A percentile compares a stretch with the other conserved stretches of the same genome.
Evolutionary conservation across 2,888 invertebrate genomes (phyloP).

Genomic region (Helobdella robusta): DNA sequence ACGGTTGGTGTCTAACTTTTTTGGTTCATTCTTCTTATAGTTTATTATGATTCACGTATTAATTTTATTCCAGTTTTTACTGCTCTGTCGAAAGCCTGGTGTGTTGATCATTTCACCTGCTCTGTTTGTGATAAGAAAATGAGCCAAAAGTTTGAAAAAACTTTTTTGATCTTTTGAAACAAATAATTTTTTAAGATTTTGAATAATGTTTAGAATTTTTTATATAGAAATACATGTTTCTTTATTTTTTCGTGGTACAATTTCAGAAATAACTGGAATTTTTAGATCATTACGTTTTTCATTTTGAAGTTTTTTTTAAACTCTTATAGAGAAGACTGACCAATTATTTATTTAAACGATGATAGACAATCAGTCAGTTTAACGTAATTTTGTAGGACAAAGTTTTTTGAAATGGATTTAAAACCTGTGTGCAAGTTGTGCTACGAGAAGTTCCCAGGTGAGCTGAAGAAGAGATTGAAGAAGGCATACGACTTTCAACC

Average conservation of each 20-base stretch:
- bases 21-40: not conserved
- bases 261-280: too few species aligned
- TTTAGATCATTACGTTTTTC: too few species aligned
- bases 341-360: too few species aligned
- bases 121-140: slow-evolving; percentile 84
- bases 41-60: not conserved
- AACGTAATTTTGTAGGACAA: slow-evolving; percentile 56
- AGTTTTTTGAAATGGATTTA: slow-evolving; percentile 97
- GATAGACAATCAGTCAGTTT: too few species aligned
- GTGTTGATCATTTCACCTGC: slow-evolving; percentile 95
- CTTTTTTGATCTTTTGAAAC: too few species aligned
- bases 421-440: slow-evolving; percentile 95
- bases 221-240: too few species aligned
- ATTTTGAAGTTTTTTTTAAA: too few species aligned
- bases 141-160: slow-evolving; percentile 64
- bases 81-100: slow-evolving; percentile 97
- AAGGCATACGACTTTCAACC: slow-evolving; percentile 56
- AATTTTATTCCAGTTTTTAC: slow-evolving; percentile 69
- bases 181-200: too few species aligned
- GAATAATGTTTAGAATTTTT: too few species aligned
- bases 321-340: too few species aligned
- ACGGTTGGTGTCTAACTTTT: slow-evolving; percentile 63
- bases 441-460: slow-evolving; percentile 89
- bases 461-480: slow-evolving; percentile 80
- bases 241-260: too few species aligned